A percentile compares a stretch with the other conserved stretches of the same genome.
Evolutionary conservation across 2,113 vertebrate species (phyloP).

Genomic region (Acinonyx jubatus): DNA sequence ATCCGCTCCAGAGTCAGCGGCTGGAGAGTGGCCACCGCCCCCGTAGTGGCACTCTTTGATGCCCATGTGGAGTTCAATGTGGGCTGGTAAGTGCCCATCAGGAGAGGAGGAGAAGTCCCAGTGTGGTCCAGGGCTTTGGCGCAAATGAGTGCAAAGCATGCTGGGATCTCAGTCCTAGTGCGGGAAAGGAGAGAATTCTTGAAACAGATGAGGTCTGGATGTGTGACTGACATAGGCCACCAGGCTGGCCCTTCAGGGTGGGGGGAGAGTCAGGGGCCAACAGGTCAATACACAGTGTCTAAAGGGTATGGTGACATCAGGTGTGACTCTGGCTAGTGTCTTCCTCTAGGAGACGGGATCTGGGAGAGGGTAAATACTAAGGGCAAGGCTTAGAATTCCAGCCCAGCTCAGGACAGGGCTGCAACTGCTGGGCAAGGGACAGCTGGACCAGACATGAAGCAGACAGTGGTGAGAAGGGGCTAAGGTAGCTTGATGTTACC

Average conservation of each 20-base stretch:
- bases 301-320: not conserved
- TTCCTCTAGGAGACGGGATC: not conserved
- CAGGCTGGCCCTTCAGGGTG: not conserved
- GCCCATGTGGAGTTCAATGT: constrained; percentile 97
- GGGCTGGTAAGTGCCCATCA: constrained; percentile 90
- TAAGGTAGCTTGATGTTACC: not conserved
- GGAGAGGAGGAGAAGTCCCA: not conserved
- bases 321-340: not conserved
- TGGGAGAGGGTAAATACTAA: not conserved
- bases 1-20: constrained; percentile 97
- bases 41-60: constrained; percentile 97
- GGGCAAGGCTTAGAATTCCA: not conserved
- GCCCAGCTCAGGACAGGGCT: not conserved
- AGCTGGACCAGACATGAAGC: not conserved
- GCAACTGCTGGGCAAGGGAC: accelerated
- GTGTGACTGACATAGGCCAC: not conserved
- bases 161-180: not conserved
- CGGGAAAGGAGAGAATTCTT: not conserved
- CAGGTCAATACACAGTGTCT: not conserved
- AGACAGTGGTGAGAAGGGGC: not conserved
- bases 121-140: not conserved
- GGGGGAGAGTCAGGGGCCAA: not conserved
- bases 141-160: not conserved
- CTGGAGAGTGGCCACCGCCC: constrained; percentile 94
- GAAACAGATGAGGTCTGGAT: not conserved